Evolutionary conservation across 2,113 vertebrate genomes (phyloP).

Genomic region (Prolemur simus): DNA sequence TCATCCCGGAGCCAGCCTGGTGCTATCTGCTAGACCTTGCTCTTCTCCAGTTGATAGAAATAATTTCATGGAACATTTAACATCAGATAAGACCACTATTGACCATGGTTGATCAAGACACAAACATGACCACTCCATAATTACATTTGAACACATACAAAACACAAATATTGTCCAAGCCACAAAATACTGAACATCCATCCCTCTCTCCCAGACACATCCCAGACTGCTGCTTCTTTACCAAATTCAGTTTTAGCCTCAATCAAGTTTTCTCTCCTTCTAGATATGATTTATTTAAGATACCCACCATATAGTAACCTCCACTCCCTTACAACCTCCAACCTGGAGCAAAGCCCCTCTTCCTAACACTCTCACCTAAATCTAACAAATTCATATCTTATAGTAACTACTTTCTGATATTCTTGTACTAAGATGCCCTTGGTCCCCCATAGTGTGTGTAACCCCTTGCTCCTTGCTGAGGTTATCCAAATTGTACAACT

Average conservation of each 20-base stretch:
- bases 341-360: background rate
- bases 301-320: background rate
- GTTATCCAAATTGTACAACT: no score
- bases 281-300: background rate
- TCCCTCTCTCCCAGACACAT: background rate
- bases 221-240: background rate
- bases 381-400: background rate
- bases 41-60: background rate
- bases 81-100: background rate
- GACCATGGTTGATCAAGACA: background rate
- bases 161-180: background rate
- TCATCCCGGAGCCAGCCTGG: no score
- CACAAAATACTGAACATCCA: background rate
- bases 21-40: no score
- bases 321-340: no score
- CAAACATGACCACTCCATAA: background rate
- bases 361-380: background rate
- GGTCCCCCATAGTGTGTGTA: rapidly evolving
- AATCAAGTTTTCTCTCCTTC: background rate
- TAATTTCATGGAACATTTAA: background rate
- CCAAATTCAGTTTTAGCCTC: background rate
- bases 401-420: background rate
- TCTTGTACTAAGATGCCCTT: background rate
- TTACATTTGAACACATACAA: background rate
- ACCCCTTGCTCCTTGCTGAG: no score